A percentile compares a stretch with the other conserved stretches of the same genome.
Evolutionary conservation across 92 coral and sea anemone species (phyloP).

Genomic region (Parazoanthus swiftii): DNA sequence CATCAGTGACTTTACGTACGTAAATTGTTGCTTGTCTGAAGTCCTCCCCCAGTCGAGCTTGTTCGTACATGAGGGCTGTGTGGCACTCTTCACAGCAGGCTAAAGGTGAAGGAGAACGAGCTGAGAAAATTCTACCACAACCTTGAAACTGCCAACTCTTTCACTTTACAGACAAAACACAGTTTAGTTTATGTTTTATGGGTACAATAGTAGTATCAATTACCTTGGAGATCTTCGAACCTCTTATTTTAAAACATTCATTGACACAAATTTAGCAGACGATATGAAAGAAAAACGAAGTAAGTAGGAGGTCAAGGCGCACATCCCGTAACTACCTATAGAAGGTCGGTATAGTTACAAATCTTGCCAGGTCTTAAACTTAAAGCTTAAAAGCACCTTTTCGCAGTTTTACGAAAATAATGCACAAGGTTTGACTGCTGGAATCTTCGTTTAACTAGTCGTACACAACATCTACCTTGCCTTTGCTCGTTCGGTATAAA

Average conservation of each 20-base stretch:
- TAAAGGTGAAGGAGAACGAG: conserved; percentile 17
- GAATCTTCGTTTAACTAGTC: too few relatives aligned
- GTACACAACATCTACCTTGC: too few relatives aligned
- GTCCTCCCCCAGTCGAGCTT: conserved; percentile 70
- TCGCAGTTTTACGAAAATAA: too few relatives aligned
- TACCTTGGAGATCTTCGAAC: not conserved
- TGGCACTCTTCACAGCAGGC: conserved; percentile 86
- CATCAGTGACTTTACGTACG: conserved; percentile 91
- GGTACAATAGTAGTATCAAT: not conserved
- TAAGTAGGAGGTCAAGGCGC: too few relatives aligned
- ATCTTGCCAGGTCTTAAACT: not conserved
- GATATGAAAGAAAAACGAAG: too few relatives aligned
- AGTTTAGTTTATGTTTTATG: not conserved
- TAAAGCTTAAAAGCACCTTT: too few relatives aligned
- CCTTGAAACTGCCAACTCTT: not conserved
- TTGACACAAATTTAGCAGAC: not conserved
- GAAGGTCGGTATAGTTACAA: not conserved
- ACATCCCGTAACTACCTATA: not conserved
- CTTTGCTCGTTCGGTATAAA: too few relatives aligned
- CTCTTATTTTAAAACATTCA: not conserved
- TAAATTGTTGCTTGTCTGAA: conserved; percentile 83
- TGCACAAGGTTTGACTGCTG: too few relatives aligned
- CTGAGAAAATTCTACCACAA: not conserved
- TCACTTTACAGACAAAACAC: not conserved
- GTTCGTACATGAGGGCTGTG: conserved; percentile 77